Percentiles rank a stretch among this genome's conserved stretches.
These are phyloP conservation scores for Ephestia elutella DNA, from an alignment of 1,140 invertebrate genomes.

Conservation along the genomic window DNA sequence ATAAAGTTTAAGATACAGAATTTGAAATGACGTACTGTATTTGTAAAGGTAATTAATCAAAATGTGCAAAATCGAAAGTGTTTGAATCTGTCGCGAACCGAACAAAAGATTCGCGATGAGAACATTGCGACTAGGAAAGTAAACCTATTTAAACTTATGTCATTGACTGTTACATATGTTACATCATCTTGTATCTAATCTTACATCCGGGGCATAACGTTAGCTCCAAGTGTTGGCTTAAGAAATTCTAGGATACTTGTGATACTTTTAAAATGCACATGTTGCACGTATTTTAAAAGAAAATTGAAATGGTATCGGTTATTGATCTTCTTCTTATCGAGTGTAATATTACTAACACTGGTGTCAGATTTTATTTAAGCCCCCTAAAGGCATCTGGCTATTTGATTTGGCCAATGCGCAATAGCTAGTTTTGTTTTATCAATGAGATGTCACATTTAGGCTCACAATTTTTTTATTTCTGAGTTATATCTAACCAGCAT, in stretches of 20 bases:
- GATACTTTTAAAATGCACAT: not conserved
- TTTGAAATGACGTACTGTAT: slow-evolving; percentile 6
- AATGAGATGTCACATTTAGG: too few species aligned
- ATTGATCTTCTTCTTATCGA: too few species aligned
- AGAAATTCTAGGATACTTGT: not conserved
- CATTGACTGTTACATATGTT: slow-evolving; percentile 2
- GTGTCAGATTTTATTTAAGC: too few species aligned
- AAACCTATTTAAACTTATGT: not conserved
- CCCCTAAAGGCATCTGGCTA: too few species aligned
- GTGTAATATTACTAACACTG: too few species aligned
- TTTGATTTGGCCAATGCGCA: too few species aligned
- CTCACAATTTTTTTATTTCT: too few species aligned
- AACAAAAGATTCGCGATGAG: slow-evolving; percentile 13
- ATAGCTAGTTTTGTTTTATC: too few species aligned
- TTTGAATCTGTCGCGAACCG: slow-evolving; percentile 12
- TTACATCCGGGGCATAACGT: slow-evolving; percentile 10
- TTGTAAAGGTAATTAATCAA: slow-evolving; percentile 21
- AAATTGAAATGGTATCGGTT: not conserved
- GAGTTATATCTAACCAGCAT: too few species aligned
- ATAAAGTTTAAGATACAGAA: not conserved
- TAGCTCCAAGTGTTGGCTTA: not conserved
- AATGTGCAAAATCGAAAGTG: slow-evolving; percentile 20
- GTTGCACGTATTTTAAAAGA: not conserved
- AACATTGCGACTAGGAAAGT: not conserved
- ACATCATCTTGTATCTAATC: slow-evolving; percentile 2